Evolutionary conservation across 2,113 vertebrate species (phyloP).

Genomic region (Tauraco erythrolophus): DNA sequence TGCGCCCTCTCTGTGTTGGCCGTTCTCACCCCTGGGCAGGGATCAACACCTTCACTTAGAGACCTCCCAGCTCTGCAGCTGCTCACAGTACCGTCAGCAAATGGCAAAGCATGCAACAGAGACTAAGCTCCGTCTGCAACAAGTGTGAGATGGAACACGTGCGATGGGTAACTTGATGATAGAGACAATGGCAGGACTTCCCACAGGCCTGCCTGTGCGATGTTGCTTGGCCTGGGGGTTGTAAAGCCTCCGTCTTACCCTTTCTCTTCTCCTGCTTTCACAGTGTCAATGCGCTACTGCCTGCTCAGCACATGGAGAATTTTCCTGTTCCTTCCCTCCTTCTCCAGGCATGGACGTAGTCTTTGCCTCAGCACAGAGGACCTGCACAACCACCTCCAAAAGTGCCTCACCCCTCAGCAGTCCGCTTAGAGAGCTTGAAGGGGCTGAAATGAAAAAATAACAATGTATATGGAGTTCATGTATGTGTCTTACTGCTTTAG

Average conservation of each 20-base stretch:
- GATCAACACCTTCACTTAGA: neutral
- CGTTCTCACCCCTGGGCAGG: neutral
- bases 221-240: neutral
- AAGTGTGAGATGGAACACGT: neutral
- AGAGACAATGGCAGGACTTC: neutral
- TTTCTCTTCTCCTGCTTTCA: neutral
- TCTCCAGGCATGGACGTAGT: neutral
- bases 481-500: neutral
- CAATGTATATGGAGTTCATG: neutral
- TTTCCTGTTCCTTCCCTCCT: neutral
- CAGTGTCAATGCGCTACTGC: neutral
- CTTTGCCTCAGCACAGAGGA: neutral
- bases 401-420: accelerated
- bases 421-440: neutral
- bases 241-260: neutral
- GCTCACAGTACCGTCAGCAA: neutral
- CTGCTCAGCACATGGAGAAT: neutral
- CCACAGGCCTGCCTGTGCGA: neutral
- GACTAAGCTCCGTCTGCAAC: neutral
- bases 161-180: neutral
- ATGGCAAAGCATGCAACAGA: neutral
- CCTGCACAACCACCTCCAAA: neutral
- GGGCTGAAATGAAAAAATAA: neutral
- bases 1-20: accelerated
- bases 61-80: neutral